phyloP scores from a whole-genome alignment of 2,797 vertebrate genomes.

The Micrastur ruficollis region DNA sequence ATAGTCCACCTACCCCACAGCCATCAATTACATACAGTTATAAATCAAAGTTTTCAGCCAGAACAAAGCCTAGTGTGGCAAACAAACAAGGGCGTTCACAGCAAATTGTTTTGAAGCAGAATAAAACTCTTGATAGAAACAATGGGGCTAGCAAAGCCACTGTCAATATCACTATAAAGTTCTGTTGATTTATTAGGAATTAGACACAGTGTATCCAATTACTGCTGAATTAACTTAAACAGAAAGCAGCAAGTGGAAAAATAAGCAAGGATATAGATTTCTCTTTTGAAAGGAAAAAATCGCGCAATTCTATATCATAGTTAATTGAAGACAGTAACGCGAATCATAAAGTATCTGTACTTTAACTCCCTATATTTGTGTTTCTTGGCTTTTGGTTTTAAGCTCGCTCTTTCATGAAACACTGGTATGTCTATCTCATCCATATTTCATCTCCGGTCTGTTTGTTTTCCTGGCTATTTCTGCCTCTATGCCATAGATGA shows the following conservation, averaged over 20 bases:
- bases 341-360: constrained; percentile 32
- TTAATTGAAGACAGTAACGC: constrained; percentile 48
- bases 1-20: constrained; percentile 75
- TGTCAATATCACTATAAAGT: constrained; percentile 75
- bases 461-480: constrained; percentile 40
- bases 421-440: constrained; percentile 22
- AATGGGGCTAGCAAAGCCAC: constrained; percentile 75
- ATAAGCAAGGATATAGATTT: constrained; percentile 57
- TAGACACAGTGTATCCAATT: constrained; percentile 76
- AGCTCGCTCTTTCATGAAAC: constrained; percentile 32
- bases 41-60: constrained; percentile 82
- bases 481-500: constrained; percentile 38
- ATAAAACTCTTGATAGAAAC: constrained; percentile 78
- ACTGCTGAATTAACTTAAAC: constrained; percentile 65
- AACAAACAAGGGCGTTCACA: constrained; percentile 80
- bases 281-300: constrained; percentile 44
- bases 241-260: constrained; percentile 64
- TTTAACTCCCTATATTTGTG: constrained; percentile 57
- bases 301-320: neutral
- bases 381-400: constrained; percentile 37
- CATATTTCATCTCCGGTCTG: constrained; percentile 47
- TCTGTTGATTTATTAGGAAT: constrained; percentile 79
- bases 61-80: constrained; percentile 79
- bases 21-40: constrained; percentile 82
- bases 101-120: constrained; percentile 78